These are phyloP conservation scores for Microtus pennsylvanicus DNA, from an alignment of 2,113 vertebrate genomes.

Conservation along the genomic window DNA sequence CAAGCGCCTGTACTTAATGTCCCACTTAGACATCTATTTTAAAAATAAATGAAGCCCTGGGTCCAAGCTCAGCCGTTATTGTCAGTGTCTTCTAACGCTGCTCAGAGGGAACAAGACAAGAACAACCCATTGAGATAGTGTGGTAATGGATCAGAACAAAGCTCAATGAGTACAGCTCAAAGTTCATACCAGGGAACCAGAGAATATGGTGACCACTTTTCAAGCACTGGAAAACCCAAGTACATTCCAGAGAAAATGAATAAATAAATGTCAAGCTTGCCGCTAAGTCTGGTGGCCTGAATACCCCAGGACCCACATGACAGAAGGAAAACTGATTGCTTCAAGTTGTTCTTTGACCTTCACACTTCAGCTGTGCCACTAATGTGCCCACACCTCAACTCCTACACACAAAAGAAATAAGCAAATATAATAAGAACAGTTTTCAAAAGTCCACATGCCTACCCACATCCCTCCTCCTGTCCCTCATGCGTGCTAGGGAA, in stretches of 20 bases:
- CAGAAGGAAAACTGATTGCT: not conserved
- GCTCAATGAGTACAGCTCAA: not conserved
- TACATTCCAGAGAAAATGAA: slow-evolving; percentile 14
- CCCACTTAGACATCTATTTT: not conserved
- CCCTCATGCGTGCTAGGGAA: not conserved
- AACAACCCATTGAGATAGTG: not conserved
- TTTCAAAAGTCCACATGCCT: not conserved
- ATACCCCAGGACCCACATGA: not conserved
- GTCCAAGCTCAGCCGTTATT: not conserved
- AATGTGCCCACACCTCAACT: not conserved
- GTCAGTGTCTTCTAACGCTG: not conserved
- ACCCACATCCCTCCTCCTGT: not conserved
- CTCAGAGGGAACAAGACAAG: not conserved
- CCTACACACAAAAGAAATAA: not conserved
- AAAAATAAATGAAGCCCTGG: not conserved
- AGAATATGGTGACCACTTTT: not conserved
- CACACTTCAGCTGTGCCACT: not conserved
- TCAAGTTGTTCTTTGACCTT: not conserved
- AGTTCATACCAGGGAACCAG: not conserved
- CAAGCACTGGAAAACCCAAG: not conserved
- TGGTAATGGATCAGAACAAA: slow-evolving; percentile 10
- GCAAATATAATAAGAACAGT: not conserved
- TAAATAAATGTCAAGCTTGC: not conserved
- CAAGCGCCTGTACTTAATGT: not conserved
- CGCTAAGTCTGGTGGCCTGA: not conserved